phyloP scores from a whole-genome alignment of 2,888 invertebrate genomes.

The Lithophane leautieri region DNA sequence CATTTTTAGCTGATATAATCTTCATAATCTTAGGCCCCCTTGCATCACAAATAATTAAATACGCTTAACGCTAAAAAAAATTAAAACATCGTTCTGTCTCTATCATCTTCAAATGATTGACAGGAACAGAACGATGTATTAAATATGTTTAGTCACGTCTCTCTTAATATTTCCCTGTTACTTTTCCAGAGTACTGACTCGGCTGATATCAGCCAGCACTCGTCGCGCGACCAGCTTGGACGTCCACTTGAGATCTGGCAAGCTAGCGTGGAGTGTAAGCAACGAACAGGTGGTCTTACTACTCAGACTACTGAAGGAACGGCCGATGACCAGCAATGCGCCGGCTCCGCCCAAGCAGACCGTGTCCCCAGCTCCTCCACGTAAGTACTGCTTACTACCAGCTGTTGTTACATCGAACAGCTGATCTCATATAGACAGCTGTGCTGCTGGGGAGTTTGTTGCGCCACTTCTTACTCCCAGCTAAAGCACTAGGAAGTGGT shows the following conservation, averaged over 20 bases:
- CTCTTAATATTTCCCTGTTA: not conserved
- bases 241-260: constrained; percentile 76
- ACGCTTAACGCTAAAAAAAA: not conserved
- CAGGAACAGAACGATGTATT: not conserved
- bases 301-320: constrained; percentile 76
- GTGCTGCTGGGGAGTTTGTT: too few relatives aligned
- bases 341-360: constrained; percentile 49
- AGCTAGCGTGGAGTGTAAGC: constrained; percentile 82
- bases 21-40: not conserved
- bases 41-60: not conserved
- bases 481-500: too few relatives aligned
- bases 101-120: not conserved
- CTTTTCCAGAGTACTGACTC: constrained; percentile 78
- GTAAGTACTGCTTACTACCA: not conserved
- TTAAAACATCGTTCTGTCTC: not conserved
- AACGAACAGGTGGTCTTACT: constrained; percentile 81
- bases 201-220: constrained; percentile 79
- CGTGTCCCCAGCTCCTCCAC: not conserved
- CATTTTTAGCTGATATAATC: not conserved
- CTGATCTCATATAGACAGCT: constrained; percentile 66
- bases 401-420: constrained; percentile 72
- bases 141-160: not conserved
- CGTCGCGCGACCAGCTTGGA: constrained; percentile 79
- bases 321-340: constrained; percentile 52
- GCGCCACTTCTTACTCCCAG: too few relatives aligned